A percentile compares a stretch with the other conserved stretches of the same genome.
Conservation (phyloP, 2,888 invertebrate genomes). For the Eledone cirrhosa region DNA sequence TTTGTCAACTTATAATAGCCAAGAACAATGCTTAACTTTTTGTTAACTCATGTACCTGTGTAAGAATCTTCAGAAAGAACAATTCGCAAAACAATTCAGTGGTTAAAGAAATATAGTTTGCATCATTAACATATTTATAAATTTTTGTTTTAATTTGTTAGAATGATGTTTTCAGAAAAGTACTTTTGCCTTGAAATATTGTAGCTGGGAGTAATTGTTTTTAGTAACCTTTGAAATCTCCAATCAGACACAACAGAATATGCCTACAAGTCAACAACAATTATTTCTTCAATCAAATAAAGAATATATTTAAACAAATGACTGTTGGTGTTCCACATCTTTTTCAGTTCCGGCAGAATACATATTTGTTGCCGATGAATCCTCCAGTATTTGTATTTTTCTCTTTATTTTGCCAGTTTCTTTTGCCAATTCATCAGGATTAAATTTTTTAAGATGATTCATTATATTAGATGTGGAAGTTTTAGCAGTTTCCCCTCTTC, state of each 20-base stretch:
- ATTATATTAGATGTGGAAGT: conserved; percentile 3
- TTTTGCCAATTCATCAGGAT: background rate
- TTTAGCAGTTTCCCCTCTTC: background rate
- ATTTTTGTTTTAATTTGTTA: background rate
- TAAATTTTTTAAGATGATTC: background rate
- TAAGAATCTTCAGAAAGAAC: background rate
- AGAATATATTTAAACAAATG: background rate
- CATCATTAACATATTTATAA: background rate
- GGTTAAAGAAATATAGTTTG: conserved; percentile 4
- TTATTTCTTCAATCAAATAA: background rate
- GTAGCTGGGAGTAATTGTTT: too few species aligned
- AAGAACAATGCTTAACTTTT: background rate
- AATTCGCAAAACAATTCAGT: background rate
- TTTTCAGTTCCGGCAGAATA: background rate
- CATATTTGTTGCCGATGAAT: background rate
- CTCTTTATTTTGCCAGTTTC: background rate
- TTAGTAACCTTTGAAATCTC: conserved; percentile 1
- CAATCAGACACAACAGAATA: background rate
- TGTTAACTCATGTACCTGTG: background rate
- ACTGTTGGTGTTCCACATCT: background rate
- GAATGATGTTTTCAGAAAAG: background rate
- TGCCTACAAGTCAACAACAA: background rate
- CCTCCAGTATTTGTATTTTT: background rate
- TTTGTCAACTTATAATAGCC: background rate
- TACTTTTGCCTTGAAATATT: background rate